phyloP scores from a whole-genome alignment of 2,113 vertebrate species.

The Zosterops pallidus region DNA sequence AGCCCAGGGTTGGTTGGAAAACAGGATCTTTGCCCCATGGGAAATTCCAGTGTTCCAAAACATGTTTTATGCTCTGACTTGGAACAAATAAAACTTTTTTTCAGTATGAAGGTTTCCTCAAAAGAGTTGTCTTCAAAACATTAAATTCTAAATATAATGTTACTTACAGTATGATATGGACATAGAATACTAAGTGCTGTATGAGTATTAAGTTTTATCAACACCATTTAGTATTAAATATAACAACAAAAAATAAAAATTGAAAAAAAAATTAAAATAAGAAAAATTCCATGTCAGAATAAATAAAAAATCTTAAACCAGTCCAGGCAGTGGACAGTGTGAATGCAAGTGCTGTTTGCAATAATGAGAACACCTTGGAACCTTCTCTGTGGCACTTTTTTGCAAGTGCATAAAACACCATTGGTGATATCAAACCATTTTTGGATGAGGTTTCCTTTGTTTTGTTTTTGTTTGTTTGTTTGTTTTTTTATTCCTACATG shows the following conservation, averaged over 20 bases:
- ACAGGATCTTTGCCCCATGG: background rate
- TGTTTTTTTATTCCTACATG: background rate
- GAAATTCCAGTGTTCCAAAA: conserved; percentile 16
- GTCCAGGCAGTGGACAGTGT: background rate
- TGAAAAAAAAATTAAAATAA: background rate
- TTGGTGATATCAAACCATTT: background rate
- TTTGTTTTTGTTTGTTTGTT: no score
- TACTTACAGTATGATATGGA: background rate
- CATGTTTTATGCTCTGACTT: background rate
- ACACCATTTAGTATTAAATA: background rate
- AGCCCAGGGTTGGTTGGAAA: background rate
- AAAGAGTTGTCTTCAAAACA: background rate
- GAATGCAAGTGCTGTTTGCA: background rate
- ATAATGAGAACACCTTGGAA: background rate
- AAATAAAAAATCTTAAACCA: background rate
- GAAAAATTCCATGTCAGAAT: background rate
- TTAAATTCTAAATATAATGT: background rate
- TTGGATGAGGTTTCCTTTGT: no score
- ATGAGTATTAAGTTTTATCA: background rate
- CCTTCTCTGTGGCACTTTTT: background rate
- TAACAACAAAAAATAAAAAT: background rate
- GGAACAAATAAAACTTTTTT: background rate
- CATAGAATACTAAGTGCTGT: background rate
- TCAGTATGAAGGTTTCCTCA: background rate
- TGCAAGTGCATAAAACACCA: background rate